These are phyloP conservation scores for Drosophila virilis DNA, from an alignment of 1,140 invertebrate species.

Conservation along the genomic window DNA sequence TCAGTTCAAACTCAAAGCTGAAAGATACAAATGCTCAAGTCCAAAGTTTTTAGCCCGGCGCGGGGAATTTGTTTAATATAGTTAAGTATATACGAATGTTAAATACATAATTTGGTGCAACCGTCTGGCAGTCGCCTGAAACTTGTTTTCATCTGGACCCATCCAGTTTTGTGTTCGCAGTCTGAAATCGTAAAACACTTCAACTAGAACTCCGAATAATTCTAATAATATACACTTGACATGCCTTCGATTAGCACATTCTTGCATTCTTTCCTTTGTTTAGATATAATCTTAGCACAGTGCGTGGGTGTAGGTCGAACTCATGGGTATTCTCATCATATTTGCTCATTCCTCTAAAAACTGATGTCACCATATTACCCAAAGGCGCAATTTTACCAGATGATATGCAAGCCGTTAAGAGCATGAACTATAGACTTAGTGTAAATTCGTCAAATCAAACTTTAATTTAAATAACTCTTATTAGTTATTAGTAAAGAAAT, in stretches of 20 bases:
- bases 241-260: conserved; percentile 28
- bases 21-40: conserved; percentile 50
- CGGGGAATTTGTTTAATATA: background rate
- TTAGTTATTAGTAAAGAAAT: too few relatives aligned
- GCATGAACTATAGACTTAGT: too few relatives aligned
- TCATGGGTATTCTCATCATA: background rate
- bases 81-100: conserved; percentile 2
- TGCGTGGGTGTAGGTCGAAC: conserved; percentile 42
- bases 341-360: conserved; percentile 9
- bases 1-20: conserved; percentile 24
- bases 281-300: conserved; percentile 54
- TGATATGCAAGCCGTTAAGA: background rate
- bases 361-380: conserved; percentile 1
- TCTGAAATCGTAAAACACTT: conserved; percentile 1
- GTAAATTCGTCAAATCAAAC: too few relatives aligned
- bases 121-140: conserved; percentile 3
- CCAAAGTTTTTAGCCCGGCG: conserved; percentile 32
- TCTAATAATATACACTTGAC: conserved; percentile 16
- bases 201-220: conserved; percentile 4
- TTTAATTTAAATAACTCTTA: too few relatives aligned
- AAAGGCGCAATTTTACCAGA: background rate
- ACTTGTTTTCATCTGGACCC: conserved; percentile 16
- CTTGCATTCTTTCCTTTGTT: conserved; percentile 37
- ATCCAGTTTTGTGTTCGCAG: conserved; percentile 16
- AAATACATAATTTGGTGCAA: background rate